A percentile compares a stretch with the other conserved stretches of the same genome.
Conservation (phyloP, 2,888 invertebrate species). For the Euplexia lucipara region DNA sequence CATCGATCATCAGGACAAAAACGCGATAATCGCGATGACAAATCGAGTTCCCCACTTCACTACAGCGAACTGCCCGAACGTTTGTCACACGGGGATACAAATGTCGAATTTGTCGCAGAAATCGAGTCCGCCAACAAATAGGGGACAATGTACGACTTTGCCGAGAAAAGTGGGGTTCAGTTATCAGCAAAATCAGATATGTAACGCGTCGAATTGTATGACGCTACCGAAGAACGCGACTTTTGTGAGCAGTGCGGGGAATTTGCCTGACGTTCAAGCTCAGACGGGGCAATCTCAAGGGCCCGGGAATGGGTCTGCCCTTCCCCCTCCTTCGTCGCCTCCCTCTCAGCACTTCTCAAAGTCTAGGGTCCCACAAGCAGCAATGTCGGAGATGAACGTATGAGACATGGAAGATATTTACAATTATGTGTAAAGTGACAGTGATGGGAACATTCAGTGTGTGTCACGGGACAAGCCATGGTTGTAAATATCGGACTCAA, state of each 20-base stretch:
- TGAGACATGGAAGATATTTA: constrained; percentile 93
- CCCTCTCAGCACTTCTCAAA: constrained; percentile 86
- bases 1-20: constrained; percentile 94
- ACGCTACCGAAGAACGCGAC: constrained; percentile 92
- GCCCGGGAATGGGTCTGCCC: constrained; percentile 83
- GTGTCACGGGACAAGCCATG: constrained; percentile 82
- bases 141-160: constrained; percentile 87
- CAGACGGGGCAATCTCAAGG: constrained; percentile 86
- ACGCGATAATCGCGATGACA: constrained; percentile 89
- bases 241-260: constrained; percentile 84
- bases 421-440: constrained; percentile 90
- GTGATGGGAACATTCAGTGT: constrained; percentile 69
- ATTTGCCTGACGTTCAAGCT: constrained; percentile 88
- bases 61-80: constrained; percentile 88
- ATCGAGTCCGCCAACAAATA: constrained; percentile 84
- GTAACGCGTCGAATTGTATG: constrained; percentile 90
- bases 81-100: constrained; percentile 92
- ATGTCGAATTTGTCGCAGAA: constrained; percentile 88
- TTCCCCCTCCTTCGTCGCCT: constrained; percentile 83
- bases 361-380: constrained; percentile 94
- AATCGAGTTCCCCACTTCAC: constrained; percentile 88
- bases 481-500: constrained; percentile 87
- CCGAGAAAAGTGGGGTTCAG: constrained; percentile 88
- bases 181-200: constrained; percentile 87
- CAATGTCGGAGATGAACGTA: constrained; percentile 97